Percentiles rank a stretch among this genome's conserved stretches.
Evolutionary conservation across 2,888 invertebrate species (phyloP).

Genomic region (Eupithecia pulchellata): DNA sequence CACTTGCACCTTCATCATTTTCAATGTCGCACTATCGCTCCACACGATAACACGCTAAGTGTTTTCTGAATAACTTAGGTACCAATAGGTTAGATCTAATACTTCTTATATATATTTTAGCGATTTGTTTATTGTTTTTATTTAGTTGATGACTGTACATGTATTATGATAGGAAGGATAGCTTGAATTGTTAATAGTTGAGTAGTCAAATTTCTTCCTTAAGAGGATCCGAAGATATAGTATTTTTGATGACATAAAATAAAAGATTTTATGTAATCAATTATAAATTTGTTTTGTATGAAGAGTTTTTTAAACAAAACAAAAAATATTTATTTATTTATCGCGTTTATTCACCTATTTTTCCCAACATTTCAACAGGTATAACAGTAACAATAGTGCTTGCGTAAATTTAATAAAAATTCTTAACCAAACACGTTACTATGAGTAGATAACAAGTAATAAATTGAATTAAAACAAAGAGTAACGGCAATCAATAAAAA

Average conservation of each 20-base stretch:
- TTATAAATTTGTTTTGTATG: too few relatives aligned
- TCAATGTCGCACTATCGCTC: slow-evolving; percentile 35
- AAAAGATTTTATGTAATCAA: too few relatives aligned
- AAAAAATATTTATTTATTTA: too few relatives aligned
- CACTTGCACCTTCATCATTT: slow-evolving; percentile 42
- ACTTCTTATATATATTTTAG: not conserved
- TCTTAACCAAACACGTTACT: too few relatives aligned
- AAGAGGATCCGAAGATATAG: not conserved
- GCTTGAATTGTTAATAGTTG: not conserved
- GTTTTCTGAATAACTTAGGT: slow-evolving; percentile 10
- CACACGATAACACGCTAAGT: slow-evolving; percentile 34
- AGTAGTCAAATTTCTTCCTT: not conserved
- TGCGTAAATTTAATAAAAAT: too few relatives aligned
- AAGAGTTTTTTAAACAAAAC: too few relatives aligned
- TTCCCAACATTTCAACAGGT: too few relatives aligned
- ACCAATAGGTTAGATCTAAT: not conserved
- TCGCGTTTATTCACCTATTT: too few relatives aligned
- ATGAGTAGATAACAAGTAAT: too few relatives aligned
- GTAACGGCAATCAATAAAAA: too few relatives aligned
- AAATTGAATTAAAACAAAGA: too few relatives aligned
- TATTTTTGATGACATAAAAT: not conserved
- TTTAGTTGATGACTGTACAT: not conserved
- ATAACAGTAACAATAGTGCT: too few relatives aligned
- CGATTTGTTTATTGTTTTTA: not conserved
- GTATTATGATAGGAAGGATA: not conserved